Conservation (phyloP, 2,888 invertebrate species). For the Acanthosepion esculentum region DNA sequence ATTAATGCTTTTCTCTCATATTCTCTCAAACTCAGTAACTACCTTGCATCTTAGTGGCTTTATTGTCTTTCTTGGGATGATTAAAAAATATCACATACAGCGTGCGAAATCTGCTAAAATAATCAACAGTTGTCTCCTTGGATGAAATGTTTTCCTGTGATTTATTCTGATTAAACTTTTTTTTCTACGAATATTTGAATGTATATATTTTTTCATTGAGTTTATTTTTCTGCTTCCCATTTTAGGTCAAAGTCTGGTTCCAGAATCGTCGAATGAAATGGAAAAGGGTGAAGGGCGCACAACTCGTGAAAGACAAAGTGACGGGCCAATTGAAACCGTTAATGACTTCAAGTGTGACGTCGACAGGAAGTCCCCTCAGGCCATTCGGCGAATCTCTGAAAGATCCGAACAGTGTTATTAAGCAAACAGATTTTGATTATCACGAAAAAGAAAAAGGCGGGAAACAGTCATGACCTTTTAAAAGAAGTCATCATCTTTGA, state of each 20-base stretch:
- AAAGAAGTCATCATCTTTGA: neutral
- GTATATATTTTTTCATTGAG: neutral
- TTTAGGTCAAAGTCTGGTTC: constrained; percentile 74
- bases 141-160: too few species aligned
- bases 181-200: neutral
- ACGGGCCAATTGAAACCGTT: constrained; percentile 72
- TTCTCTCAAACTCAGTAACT: too few species aligned
- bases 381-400: constrained; percentile 52
- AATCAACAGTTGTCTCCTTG: too few species aligned
- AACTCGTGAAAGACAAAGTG: constrained; percentile 72
- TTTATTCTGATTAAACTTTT: neutral
- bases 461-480: constrained; percentile 45
- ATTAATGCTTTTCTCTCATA: too few species aligned
- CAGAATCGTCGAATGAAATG: constrained; percentile 75
- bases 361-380: constrained; percentile 52
- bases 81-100: too few species aligned
- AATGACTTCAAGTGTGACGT: constrained; percentile 64
- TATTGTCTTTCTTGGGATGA: too few species aligned
- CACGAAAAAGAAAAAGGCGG: constrained; percentile 36
- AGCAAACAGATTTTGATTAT: constrained; percentile 38
- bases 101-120: too few species aligned
- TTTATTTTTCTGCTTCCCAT: neutral
- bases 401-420: constrained; percentile 48
- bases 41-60: too few species aligned
- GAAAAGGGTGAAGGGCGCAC: constrained; percentile 72